phyloP scores from a whole-genome alignment of 2,113 vertebrate species.

The Rattus rattus region DNA sequence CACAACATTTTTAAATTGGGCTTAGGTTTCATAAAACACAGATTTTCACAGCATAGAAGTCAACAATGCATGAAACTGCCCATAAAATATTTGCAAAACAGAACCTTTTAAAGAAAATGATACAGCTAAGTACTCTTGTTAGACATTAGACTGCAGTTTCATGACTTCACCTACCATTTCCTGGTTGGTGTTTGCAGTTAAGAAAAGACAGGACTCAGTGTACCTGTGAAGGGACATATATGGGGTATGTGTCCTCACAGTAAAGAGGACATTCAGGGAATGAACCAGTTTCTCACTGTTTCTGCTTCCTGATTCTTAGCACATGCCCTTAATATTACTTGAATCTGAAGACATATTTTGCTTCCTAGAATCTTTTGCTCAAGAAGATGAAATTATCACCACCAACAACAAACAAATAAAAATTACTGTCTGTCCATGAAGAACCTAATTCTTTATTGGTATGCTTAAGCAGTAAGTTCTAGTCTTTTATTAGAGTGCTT shows the following conservation, averaged over 20 bases:
- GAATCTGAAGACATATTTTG: background rate
- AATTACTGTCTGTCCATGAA: background rate
- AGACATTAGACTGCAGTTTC: background rate
- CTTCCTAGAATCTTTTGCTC: background rate
- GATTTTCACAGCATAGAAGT: background rate
- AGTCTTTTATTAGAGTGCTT: background rate
- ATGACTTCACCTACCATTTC: background rate
- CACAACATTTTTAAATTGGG: background rate
- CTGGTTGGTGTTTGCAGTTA: background rate
- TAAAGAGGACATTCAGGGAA: background rate
- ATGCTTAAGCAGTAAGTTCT: background rate
- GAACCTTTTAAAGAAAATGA: background rate
- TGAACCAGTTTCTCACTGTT: background rate
- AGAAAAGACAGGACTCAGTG: background rate
- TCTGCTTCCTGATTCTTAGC: background rate
- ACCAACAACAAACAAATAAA: background rate
- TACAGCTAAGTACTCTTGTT: background rate
- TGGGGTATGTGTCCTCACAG: background rate
- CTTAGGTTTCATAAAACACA: background rate
- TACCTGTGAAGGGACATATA: background rate
- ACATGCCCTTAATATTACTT: background rate
- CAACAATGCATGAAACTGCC: background rate
- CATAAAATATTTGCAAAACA: background rate
- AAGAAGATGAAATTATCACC: background rate
- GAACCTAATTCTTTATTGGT: background rate